These are phyloP conservation scores for Ceyx cyanopectus DNA, from an alignment of 2,113 vertebrate genomes.

Conservation along the genomic window DNA sequence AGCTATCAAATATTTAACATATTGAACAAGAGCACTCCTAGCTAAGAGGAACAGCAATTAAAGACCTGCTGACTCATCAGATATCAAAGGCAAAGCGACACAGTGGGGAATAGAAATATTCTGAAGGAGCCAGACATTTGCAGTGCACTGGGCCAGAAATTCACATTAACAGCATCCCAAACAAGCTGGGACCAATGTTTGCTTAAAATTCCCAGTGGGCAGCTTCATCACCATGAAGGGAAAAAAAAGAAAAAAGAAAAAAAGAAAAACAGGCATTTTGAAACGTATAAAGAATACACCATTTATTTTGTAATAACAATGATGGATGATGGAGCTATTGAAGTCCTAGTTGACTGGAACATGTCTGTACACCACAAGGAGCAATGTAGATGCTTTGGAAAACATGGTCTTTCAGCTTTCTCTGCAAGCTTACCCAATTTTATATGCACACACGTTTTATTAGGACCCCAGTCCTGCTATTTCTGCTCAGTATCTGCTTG, in stretches of 20 bases:
- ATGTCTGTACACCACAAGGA: background rate
- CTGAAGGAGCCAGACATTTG: background rate
- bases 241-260: background rate
- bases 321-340: background rate
- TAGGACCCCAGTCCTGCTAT: background rate
- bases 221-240: background rate
- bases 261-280: background rate
- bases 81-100: slow-evolving; percentile 9
- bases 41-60: slow-evolving; percentile 52
- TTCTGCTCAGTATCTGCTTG: background rate
- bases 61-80: slow-evolving; percentile 50
- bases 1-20: slow-evolving; percentile 59
- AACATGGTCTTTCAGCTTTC: background rate
- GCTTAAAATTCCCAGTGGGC: background rate
- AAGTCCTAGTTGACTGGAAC: background rate
- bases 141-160: slow-evolving; percentile 2
- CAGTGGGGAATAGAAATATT: slow-evolving; percentile 15
- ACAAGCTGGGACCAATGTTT: slow-evolving; percentile 22
- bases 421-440: background rate
- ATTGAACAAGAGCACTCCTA: background rate
- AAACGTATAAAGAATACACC: background rate
- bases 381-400: background rate
- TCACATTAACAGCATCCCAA: slow-evolving; percentile 23
- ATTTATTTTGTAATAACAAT: background rate
- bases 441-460: background rate